Conservation (phyloP, 2,888 invertebrate species). For the Arrhopalites spinosus region DNA sequence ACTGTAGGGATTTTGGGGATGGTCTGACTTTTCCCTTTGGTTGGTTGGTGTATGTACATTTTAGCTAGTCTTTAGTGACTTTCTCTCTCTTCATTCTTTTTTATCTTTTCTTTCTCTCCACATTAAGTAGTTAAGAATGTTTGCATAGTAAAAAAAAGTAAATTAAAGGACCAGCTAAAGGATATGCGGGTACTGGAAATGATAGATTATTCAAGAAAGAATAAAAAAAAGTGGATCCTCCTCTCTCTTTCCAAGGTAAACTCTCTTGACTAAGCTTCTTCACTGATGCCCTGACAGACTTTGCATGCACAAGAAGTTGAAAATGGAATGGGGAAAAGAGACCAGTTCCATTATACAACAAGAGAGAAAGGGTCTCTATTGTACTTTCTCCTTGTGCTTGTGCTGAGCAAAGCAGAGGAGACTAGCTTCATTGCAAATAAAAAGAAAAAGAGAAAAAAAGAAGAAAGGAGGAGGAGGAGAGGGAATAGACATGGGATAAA, state of each 20-base stretch:
- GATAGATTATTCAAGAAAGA: not conserved
- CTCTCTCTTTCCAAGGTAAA: not conserved
- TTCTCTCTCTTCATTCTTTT: too few species aligned
- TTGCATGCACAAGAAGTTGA: not conserved
- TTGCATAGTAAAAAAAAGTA: not conserved
- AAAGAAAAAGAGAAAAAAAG: conserved; percentile 2
- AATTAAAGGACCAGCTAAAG: not conserved
- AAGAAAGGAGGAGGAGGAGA: conserved; percentile 7
- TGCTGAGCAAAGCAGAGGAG: not conserved
- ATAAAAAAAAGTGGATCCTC: not conserved
- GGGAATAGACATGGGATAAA: conserved; percentile 15
- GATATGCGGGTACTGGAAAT: not conserved
- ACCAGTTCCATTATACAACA: not conserved
- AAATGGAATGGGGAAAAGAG: not conserved
- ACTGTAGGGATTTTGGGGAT: not conserved
- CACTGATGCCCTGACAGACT: not conserved
- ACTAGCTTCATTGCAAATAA: not conserved
- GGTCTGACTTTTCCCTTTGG: not conserved
- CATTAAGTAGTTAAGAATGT: not conserved
- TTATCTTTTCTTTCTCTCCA: not conserved
- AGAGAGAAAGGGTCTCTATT: not conserved
- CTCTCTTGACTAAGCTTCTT: not conserved
- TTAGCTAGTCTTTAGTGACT: not conserved
- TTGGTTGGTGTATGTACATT: too few species aligned
- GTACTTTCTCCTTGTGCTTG: not conserved